phyloP scores from a whole-genome alignment of 1,140 invertebrate species.

The Mizuhopecten yessoensis region DNA sequence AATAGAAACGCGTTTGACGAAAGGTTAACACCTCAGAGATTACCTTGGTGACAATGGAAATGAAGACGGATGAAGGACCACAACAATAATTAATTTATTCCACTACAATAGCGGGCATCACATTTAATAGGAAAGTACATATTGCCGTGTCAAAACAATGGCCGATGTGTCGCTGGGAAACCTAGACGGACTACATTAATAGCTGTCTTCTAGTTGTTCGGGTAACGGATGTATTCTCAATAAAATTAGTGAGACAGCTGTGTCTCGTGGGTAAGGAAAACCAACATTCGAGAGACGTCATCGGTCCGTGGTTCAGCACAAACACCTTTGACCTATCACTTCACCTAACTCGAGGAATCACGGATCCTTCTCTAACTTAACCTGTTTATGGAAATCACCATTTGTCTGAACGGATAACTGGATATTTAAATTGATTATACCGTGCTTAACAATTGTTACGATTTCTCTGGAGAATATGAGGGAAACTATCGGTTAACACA shows the following conservation, averaged over 20 bases:
- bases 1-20: neutral
- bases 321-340: neutral
- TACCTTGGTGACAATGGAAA: neutral
- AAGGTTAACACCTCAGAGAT: constrained; percentile 25
- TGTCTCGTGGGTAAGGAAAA: neutral
- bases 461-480: no score
- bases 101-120: neutral
- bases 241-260: neutral
- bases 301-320: neutral
- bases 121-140: neutral
- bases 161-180: neutral
- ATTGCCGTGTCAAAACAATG: neutral
- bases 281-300: neutral
- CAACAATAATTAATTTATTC: constrained; percentile 7
- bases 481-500: no score
- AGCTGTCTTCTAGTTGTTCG: neutral
- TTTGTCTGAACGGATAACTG: neutral
- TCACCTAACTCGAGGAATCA: neutral
- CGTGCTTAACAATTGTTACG: neutral
- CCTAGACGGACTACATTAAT: neutral
- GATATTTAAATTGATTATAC: neutral
- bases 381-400: neutral
- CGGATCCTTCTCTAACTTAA: neutral
- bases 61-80: neutral
- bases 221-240: neutral